Conservation (phyloP, 2,888 invertebrate species). For the Lycophotia porphyrea region DNA sequence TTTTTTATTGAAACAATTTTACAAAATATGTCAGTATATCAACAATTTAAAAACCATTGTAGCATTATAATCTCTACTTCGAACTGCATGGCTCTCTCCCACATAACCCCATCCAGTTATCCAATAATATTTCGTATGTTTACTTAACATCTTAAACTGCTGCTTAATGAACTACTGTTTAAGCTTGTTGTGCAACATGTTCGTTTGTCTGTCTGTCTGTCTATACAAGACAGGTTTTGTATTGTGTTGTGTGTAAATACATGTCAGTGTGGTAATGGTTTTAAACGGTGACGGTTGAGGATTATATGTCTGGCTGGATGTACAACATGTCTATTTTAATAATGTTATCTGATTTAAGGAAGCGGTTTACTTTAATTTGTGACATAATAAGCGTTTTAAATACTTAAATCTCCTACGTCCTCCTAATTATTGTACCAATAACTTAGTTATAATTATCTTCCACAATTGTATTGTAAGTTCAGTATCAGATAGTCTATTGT, state of each 20-base stretch:
- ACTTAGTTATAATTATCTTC: neutral
- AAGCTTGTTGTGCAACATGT: slow-evolving; percentile 82
- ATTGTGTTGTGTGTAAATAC: slow-evolving; percentile 37
- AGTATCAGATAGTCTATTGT: too few species aligned
- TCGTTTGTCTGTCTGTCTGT: slow-evolving; percentile 68
- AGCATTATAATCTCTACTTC: neutral
- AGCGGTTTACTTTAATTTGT: neutral
- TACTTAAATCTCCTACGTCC: neutral
- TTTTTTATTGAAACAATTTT: neutral
- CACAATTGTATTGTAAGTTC: too few species aligned
- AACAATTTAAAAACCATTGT: neutral
- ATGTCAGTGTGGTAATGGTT: slow-evolving; percentile 17
- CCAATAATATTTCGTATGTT: slow-evolving; percentile 89
- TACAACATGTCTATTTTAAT: neutral
- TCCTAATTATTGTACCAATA: neutral
- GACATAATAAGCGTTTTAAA: neutral
- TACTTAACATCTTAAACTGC: slow-evolving; percentile 90
- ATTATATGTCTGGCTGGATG: neutral
- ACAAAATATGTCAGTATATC: too few species aligned
- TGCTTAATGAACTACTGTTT: slow-evolving; percentile 84
- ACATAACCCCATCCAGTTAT: slow-evolving; percentile 81
- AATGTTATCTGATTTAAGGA: neutral
- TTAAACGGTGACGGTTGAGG: slow-evolving; percentile 15
- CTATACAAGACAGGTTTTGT: slow-evolving; percentile 32
- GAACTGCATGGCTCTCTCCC: slow-evolving; percentile 35